Evolutionary conservation across 2,797 vertebrate genomes (phyloP).

Genomic region (Mormyrops boulengeri): DNA sequence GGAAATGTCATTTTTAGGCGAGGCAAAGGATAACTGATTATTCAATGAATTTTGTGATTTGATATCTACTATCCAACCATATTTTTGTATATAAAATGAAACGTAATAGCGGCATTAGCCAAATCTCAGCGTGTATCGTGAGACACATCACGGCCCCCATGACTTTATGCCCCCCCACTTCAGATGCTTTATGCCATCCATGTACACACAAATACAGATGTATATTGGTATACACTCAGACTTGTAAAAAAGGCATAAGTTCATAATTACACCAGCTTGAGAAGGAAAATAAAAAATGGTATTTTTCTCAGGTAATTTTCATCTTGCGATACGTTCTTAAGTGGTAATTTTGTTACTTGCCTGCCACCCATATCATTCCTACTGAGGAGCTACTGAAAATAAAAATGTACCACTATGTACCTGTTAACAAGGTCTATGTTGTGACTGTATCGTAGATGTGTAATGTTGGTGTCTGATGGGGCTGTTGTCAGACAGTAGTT

Average conservation of each 20-base stretch:
- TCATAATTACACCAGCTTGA: not conserved
- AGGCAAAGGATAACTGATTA: not conserved
- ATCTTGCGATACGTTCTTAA: not conserved
- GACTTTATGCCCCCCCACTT: not conserved
- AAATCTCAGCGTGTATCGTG: not conserved
- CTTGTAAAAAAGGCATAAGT: not conserved
- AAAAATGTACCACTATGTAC: not conserved
- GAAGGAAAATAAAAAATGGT: not conserved
- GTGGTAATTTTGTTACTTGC: not conserved
- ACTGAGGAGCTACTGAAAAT: not conserved
- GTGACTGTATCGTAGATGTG: not conserved
- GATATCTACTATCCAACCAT: not conserved
- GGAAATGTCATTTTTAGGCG: not conserved
- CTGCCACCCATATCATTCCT: not conserved
- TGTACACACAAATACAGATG: not conserved
- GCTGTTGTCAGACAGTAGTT: not conserved
- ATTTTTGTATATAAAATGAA: not conserved
- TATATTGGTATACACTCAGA: not conserved
- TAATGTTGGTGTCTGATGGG: not conserved
- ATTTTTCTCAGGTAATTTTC: not conserved
- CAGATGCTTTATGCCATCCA: not conserved
- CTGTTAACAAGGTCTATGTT: not conserved
- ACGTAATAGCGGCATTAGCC: not conserved
- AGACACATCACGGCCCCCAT: not conserved
- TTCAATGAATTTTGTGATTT: not conserved